Conservation (phyloP, 2,797 vertebrate genomes). For the Sebastes kiyomatsui region DNA sequence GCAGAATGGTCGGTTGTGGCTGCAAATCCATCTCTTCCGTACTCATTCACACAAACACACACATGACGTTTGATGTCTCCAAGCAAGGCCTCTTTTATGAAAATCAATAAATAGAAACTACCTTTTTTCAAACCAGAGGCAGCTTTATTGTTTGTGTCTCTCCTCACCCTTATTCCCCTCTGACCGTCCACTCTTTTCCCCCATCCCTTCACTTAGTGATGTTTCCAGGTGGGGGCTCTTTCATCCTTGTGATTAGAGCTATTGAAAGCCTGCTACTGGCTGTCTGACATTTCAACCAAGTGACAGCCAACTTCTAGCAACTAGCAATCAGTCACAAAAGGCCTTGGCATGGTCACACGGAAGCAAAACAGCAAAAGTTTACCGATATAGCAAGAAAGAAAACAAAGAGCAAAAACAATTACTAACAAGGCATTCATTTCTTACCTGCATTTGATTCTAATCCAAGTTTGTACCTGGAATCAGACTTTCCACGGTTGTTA, state of each 20-base stretch:
- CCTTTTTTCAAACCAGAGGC: neutral
- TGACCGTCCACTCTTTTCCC: neutral
- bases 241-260: conserved; percentile 11
- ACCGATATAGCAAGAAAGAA: neutral
- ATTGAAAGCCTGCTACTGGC: neutral
- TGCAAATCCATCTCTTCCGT: neutral
- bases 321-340: conserved; percentile 4
- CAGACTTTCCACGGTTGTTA: no score
- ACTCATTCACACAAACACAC: conserved; percentile 14
- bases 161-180: neutral
- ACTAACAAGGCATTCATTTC: neutral
- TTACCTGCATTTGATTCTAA: neutral
- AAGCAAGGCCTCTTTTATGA: neutral
- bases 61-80: neutral
- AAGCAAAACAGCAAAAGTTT: neutral
- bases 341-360: neutral
- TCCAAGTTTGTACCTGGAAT: no score
- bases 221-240: neutral
- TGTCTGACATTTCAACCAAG: conserved; percentile 5
- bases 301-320: conserved; percentile 10
- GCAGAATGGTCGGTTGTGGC: conserved; percentile 12
- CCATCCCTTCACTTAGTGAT: neutral
- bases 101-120: neutral
- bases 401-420: neutral
- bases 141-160: neutral